These are phyloP conservation scores for Speoplatyrhinus poulsoni DNA, from an alignment of 2,113 vertebrate genomes.

Conservation along the genomic window DNA sequence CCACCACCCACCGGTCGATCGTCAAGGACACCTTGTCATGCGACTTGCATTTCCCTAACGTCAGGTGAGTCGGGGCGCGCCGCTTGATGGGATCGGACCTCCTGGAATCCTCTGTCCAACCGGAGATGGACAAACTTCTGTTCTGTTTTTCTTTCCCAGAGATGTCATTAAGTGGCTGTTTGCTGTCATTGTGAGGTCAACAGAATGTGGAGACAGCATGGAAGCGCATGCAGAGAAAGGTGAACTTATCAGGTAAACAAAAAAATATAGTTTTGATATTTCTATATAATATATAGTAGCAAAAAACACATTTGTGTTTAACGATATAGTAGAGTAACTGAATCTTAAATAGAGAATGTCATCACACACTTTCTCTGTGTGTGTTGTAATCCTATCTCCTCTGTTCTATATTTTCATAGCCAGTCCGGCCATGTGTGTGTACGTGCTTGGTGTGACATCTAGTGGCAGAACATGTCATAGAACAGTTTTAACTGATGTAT, in stretches of 20 bases:
- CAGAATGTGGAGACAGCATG: slow-evolving; percentile 22
- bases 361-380: neutral
- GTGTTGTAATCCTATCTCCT: no score
- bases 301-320: no score
- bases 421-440: no score
- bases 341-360: neutral
- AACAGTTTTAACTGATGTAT: no score
- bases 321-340: neutral
- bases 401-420: no score
- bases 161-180: slow-evolving; percentile 88
- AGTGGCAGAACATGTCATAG: no score
- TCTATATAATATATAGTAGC: neutral
- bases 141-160: slow-evolving; percentile 66
- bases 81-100: no score
- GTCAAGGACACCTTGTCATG: slow-evolving; percentile 85
- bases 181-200: slow-evolving; percentile 72
- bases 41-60: slow-evolving; percentile 77
- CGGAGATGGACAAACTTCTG: neutral
- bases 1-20: slow-evolving; percentile 78
- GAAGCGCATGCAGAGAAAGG: slow-evolving; percentile 49
- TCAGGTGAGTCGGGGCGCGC: slow-evolving; percentile 80
- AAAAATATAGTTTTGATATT: neutral
- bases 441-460: no score
- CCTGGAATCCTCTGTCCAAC: no score
- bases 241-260: slow-evolving; percentile 66